Percentiles rank a stretch among this genome's conserved stretches.
phyloP scores from a whole-genome alignment of 2,113 vertebrate species.

The Dicerorhinus sumatrensis region DNA sequence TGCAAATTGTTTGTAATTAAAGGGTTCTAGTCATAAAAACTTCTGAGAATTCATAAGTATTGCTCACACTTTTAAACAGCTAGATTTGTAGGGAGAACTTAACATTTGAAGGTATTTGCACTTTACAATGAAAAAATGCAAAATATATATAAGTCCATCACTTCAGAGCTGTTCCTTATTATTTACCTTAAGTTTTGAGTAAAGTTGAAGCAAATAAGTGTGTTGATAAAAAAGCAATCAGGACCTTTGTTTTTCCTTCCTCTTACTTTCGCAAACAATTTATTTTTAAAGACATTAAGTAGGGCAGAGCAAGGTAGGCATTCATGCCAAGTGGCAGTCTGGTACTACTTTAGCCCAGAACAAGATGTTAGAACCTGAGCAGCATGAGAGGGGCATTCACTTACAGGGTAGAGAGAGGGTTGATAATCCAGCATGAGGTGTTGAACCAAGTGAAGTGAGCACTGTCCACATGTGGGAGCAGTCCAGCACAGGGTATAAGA shows the following conservation, averaged over 20 bases:
- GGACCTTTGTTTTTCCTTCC: background rate
- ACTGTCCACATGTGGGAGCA: background rate
- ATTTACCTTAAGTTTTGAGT: background rate
- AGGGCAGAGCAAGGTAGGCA: background rate
- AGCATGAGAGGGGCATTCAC: background rate
- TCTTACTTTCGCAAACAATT: background rate
- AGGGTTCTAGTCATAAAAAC: background rate
- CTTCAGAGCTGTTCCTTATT: conserved; percentile 27
- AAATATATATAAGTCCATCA: background rate
- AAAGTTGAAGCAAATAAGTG: background rate
- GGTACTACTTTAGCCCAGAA: background rate
- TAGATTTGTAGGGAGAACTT: background rate
- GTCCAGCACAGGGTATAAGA: background rate
- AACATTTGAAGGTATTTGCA: conserved; percentile 37
- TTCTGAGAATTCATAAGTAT: background rate
- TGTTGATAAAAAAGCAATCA: background rate
- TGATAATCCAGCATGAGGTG: background rate
- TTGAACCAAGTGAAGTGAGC: background rate
- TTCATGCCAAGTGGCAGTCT: background rate
- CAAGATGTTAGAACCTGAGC: conserved; percentile 15
- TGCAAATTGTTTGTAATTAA: background rate
- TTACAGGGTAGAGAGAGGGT: background rate
- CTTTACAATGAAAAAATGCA: background rate
- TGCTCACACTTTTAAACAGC: conserved; percentile 26
- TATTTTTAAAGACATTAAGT: conserved; percentile 41